Conservation (phyloP, 2,113 vertebrate genomes). For the Psammodynastes pulverulentus region DNA sequence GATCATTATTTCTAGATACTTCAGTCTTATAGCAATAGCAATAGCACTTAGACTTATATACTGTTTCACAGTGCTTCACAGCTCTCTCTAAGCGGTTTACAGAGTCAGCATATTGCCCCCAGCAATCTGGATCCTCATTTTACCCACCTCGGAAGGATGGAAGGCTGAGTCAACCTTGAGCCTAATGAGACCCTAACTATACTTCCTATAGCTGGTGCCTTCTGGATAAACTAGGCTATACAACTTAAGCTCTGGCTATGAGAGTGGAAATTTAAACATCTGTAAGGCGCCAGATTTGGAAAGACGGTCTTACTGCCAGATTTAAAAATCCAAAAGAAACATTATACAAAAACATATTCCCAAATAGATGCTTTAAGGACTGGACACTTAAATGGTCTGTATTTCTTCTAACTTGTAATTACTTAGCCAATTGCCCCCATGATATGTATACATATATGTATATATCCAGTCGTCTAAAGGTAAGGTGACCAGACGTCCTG, state of each 20-base stretch:
- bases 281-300: neutral
- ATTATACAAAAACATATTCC: neutral
- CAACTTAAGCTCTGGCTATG: neutral
- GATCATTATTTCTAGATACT: neutral
- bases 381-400: neutral
- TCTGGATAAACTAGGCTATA: neutral
- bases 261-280: neutral
- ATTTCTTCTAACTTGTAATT: neutral
- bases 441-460: neutral
- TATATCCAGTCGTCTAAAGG: neutral
- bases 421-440: neutral
- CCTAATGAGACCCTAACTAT: no score
- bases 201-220: neutral
- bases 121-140: no score
- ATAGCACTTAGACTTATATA: no score
- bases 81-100: no score
- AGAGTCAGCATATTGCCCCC: no score
- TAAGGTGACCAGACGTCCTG: no score
- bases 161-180: no score
- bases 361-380: neutral
- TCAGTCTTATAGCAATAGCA: neutral
- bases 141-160: no score
- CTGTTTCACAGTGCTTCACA: no score
- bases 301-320: neutral
- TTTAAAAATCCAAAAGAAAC: neutral